Percentiles rank a stretch among this genome's conserved stretches.
Conservation (phyloP, 2,797 vertebrate genomes). For the Mareca strepera region DNA sequence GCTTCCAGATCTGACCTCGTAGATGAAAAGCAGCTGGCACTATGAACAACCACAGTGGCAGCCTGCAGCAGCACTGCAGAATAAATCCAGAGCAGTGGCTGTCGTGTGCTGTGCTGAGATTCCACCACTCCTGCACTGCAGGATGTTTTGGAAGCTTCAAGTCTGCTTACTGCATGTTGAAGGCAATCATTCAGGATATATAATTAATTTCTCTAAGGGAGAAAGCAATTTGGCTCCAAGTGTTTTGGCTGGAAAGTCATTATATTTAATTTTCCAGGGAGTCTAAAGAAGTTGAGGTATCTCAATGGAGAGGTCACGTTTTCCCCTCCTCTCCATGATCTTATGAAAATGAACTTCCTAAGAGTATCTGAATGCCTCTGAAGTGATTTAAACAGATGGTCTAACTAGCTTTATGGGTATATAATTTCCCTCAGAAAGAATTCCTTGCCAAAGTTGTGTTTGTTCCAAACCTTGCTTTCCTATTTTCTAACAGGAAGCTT, state of each 20-base stretch:
- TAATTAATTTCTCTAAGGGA: conserved; percentile 7
- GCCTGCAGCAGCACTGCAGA: neutral
- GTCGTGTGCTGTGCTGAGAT: neutral
- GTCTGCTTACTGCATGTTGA: neutral
- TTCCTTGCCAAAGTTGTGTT: conserved; percentile 23
- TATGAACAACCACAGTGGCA: neutral
- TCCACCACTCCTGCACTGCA: neutral
- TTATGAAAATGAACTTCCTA: conserved; percentile 42
- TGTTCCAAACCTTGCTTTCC: conserved; percentile 53
- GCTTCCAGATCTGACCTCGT: conserved; percentile 15
- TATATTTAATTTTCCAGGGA: conserved; percentile 8
- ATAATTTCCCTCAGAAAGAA: conserved; percentile 46
- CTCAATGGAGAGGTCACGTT: neutral
- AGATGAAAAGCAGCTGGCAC: neutral
- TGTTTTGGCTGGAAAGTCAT: conserved; percentile 8
- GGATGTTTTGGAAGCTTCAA: neutral
- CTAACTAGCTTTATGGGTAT: conserved; percentile 13
- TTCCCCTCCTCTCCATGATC: conserved; percentile 23
- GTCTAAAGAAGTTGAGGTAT: neutral
- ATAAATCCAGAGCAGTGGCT: neutral
- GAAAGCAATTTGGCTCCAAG: neutral
- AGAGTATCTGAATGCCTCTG: conserved; percentile 18
- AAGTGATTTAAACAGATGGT: conserved; percentile 54
- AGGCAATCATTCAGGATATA: conserved; percentile 19
- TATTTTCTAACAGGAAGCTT: conserved; percentile 28